These are phyloP conservation scores for Andrena fulva DNA, from an alignment of 2,888 invertebrate species.

Conservation along the genomic window DNA sequence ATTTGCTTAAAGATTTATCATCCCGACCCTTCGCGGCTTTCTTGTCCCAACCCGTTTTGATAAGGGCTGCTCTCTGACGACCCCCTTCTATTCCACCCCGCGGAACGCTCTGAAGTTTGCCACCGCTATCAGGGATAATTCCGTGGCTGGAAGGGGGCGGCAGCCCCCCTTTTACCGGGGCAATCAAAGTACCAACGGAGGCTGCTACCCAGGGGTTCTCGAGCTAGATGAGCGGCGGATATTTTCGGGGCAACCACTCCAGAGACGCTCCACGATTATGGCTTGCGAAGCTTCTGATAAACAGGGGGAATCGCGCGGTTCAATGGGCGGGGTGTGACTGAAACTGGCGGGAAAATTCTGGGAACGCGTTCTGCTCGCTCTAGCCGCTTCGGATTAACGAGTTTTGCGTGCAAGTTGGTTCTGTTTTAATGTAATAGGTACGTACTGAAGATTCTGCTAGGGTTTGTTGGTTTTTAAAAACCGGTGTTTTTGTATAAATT, in stretches of 20 bases:
- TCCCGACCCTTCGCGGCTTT: constrained; percentile 42
- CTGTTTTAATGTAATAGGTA: too few species aligned
- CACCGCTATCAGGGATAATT: constrained; percentile 50
- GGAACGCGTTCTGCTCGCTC: too few species aligned
- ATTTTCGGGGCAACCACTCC: constrained; percentile 14
- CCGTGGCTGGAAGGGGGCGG: constrained; percentile 22
- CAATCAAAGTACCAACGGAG: constrained; percentile 42
- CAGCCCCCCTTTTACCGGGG: neutral
- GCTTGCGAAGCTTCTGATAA: neutral
- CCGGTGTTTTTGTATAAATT: too few species aligned
- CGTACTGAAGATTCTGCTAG: too few species aligned
- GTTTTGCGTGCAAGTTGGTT: too few species aligned
- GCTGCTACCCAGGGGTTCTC: neutral
- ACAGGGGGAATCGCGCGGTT: neutral
- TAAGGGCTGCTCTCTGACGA: constrained; percentile 19
- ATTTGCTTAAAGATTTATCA: constrained; percentile 66
- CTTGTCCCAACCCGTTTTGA: constrained; percentile 25
- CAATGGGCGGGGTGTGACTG: neutral
- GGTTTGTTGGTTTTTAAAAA: too few species aligned
- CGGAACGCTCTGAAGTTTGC: constrained; percentile 22
- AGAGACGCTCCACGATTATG: constrained; percentile 14
- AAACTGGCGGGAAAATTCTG: too few species aligned
- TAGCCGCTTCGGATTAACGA: too few species aligned
- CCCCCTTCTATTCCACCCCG: constrained; percentile 31
- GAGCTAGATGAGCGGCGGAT: constrained; percentile 13